Percentiles rank a stretch among this genome's conserved stretches.
Evolutionary conservation across 35 echinoderm and acorn worm species (phyloP).

Genomic region (Strongylocentrotus purpuratus): DNA sequence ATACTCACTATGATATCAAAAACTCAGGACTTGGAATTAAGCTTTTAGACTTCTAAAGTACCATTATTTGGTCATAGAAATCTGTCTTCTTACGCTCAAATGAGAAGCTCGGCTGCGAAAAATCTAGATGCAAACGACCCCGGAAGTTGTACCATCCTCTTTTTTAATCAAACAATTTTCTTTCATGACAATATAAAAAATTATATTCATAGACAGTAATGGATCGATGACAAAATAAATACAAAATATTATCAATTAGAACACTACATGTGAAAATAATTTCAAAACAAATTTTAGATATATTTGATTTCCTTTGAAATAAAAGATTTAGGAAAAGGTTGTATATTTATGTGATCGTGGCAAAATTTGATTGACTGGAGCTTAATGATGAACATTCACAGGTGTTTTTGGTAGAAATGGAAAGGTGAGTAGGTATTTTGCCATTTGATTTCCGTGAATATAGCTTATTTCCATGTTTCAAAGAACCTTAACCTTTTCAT

Average conservation of each 20-base stretch:
- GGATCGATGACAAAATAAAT: no score
- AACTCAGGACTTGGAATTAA: background rate
- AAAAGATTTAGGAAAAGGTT: background rate
- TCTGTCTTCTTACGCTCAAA: background rate
- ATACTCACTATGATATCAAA: background rate
- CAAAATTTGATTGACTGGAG: slow-evolving; percentile 41
- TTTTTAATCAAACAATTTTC: background rate
- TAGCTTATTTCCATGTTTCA: no score
- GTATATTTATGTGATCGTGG: background rate
- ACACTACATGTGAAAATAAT: no score
- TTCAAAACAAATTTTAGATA: no score
- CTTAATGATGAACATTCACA: no score
- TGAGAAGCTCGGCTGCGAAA: background rate
- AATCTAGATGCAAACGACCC: background rate
- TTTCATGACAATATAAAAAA: background rate
- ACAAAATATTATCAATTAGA: no score
- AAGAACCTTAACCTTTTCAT: no score
- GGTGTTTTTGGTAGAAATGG: no score
- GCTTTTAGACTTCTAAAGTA: background rate
- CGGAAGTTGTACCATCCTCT: slow-evolving; percentile 41
- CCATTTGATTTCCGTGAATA: no score
- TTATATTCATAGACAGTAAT: no score
- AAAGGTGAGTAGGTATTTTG: no score
- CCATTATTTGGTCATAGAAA: background rate
- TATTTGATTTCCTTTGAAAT: no score